A percentile compares a stretch with the other conserved stretches of the same genome.
Conservation (phyloP, 2,797 vertebrate genomes). For the Acanthurus leucopareius region DNA sequence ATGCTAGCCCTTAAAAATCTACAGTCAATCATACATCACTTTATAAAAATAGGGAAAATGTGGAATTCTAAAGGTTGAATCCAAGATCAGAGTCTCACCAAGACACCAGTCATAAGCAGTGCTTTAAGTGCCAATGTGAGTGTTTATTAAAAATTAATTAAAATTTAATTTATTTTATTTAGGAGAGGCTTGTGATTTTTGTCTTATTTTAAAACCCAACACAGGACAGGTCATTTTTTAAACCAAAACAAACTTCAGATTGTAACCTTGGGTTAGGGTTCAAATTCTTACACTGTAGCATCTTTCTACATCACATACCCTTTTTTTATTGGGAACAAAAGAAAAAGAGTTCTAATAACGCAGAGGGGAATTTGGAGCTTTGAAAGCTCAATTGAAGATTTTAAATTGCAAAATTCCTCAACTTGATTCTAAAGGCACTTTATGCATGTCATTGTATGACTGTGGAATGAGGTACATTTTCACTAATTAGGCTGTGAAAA, state of each 20-base stretch:
- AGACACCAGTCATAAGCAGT: neutral
- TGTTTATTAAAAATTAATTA: neutral
- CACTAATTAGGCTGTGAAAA: constrained; percentile 53
- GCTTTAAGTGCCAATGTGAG: neutral
- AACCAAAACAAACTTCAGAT: neutral
- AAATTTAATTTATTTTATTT: neutral
- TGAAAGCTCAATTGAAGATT: constrained; percentile 5
- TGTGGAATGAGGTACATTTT: constrained; percentile 24
- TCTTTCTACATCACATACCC: too few relatives aligned
- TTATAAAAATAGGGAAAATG: neutral
- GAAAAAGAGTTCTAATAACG: too few relatives aligned
- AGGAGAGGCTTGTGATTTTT: too few relatives aligned
- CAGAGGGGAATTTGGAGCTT: neutral
- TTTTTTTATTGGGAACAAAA: too few relatives aligned
- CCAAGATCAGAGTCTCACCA: neutral
- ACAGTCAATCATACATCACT: neutral
- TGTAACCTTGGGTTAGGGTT: neutral
- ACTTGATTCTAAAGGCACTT: neutral
- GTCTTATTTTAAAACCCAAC: neutral
- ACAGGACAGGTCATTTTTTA: neutral
- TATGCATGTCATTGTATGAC: constrained; percentile 9
- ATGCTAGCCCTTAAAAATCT: too few relatives aligned
- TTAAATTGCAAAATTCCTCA: neutral
- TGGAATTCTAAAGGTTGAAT: neutral
- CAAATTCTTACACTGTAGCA: too few relatives aligned